A percentile compares a stretch with the other conserved stretches of the same genome.
Conservation (phyloP, 2,113 vertebrate species). For the Ranitomeya variabilis region DNA sequence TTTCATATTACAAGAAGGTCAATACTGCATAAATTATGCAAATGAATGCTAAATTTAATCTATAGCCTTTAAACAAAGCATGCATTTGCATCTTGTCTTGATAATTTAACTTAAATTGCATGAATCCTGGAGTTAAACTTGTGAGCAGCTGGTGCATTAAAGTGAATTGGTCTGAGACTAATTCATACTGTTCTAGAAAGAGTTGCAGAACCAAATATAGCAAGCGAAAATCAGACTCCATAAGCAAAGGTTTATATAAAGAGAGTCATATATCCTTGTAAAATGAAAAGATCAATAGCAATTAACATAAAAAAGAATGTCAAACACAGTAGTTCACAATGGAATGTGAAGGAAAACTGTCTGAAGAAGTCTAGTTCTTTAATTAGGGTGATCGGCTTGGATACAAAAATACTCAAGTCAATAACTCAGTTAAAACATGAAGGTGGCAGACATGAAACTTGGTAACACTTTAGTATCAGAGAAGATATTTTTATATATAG, state of each 20-base stretch:
- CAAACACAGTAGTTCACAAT: neutral
- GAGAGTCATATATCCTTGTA: neutral
- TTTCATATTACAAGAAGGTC: slow-evolving; percentile 50
- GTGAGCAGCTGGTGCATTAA: slow-evolving; percentile 36
- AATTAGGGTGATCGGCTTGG: neutral
- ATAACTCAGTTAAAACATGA: neutral
- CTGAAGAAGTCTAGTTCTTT: neutral
- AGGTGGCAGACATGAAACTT: neutral
- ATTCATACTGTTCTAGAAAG: slow-evolving; percentile 1
- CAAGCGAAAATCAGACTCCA: neutral
- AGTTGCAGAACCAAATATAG: neutral
- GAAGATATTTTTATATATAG: neutral
- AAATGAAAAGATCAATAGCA: neutral
- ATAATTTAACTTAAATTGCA: slow-evolving; percentile 50
- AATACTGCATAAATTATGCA: slow-evolving; percentile 47
- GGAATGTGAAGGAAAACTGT: neutral
- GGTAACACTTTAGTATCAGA: neutral
- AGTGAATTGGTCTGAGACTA: slow-evolving; percentile 40
- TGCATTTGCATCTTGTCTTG: slow-evolving; percentile 51
- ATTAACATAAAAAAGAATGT: slow-evolving; percentile 2
- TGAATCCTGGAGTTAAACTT: slow-evolving; percentile 27
- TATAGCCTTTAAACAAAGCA: slow-evolving; percentile 46
- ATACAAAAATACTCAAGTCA: neutral
- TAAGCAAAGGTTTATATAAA: neutral
- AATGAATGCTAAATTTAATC: slow-evolving; percentile 41